Percentiles rank a stretch among this genome's conserved stretches.
These are phyloP conservation scores for Leptarthrus brevirostris DNA, from an alignment of 2,888 invertebrate species.

Conservation along the genomic window DNA sequence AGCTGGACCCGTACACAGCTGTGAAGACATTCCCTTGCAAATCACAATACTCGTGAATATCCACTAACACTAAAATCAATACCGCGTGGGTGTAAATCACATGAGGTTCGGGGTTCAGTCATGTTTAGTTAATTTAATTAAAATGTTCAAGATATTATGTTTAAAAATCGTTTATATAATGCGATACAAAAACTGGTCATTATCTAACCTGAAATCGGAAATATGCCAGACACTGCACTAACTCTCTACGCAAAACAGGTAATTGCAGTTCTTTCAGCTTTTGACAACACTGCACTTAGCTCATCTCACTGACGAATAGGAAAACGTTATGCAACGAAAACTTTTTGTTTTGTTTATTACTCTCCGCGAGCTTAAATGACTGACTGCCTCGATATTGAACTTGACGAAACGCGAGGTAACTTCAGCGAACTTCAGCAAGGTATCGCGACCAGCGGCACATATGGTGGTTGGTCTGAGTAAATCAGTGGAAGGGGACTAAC, in stretches of 20 bases:
- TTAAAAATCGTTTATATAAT: no score
- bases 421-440: slow-evolving; percentile 2
- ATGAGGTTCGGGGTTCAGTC: no score
- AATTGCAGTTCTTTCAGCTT: not conserved
- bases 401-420: slow-evolving; percentile 36
- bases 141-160: no score
- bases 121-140: no score
- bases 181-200: no score
- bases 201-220: no score
- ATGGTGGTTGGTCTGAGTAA: not conserved
- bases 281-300: slow-evolving; percentile 22
- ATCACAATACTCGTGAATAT: no score
- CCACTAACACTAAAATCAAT: no score
- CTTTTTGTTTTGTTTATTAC: slow-evolving; percentile 10
- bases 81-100: no score
- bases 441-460: not conserved
- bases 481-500: slow-evolving; percentile 16
- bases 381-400: slow-evolving; percentile 41
- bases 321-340: slow-evolving; percentile 27
- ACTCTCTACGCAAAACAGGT: slow-evolving; percentile 26
- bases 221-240: no score
- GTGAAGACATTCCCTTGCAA: no score
- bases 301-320: not conserved
- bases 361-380: not conserved
- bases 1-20: no score